These are phyloP conservation scores for Aotus griseimembra DNA, from an alignment of 2,797 vertebrate genomes.

Conservation along the genomic window DNA sequence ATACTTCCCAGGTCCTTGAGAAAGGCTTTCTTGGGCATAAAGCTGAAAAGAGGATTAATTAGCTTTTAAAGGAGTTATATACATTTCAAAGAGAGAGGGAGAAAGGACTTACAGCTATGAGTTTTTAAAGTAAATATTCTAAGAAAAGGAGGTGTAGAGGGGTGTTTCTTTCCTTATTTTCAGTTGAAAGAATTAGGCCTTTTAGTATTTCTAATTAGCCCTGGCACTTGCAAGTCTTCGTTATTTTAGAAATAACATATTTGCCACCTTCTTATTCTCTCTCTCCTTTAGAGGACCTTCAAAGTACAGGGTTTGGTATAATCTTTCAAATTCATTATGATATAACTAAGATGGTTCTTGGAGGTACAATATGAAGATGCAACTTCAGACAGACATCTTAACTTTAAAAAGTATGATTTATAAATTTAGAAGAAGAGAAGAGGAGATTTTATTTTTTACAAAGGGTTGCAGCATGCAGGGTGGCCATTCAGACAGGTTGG, in stretches of 20 bases:
- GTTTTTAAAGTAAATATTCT: neutral
- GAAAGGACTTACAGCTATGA: neutral
- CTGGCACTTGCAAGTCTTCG: neutral
- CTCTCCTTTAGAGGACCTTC: neutral
- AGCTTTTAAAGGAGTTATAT: neutral
- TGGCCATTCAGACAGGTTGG: neutral
- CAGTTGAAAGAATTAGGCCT: neutral
- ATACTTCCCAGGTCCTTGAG: neutral
- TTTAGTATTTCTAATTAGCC: neutral
- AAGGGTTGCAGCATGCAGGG: neutral
- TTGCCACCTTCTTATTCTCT: neutral
- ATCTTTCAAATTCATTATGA: neutral
- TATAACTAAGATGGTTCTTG: neutral
- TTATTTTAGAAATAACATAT: neutral
- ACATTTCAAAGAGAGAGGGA: neutral
- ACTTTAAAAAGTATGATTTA: neutral
- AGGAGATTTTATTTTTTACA: neutral
- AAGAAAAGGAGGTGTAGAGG: neutral
- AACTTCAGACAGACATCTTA: neutral
- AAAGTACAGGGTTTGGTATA: neutral
- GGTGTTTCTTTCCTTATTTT: neutral
- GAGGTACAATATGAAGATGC: neutral
- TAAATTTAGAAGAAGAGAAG: neutral
- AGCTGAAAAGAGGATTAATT: neutral
- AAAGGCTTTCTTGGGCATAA: neutral